Conservation (phyloP, 92 coral and sea anemone species). For the Desmophyllum pertusum region DNA sequence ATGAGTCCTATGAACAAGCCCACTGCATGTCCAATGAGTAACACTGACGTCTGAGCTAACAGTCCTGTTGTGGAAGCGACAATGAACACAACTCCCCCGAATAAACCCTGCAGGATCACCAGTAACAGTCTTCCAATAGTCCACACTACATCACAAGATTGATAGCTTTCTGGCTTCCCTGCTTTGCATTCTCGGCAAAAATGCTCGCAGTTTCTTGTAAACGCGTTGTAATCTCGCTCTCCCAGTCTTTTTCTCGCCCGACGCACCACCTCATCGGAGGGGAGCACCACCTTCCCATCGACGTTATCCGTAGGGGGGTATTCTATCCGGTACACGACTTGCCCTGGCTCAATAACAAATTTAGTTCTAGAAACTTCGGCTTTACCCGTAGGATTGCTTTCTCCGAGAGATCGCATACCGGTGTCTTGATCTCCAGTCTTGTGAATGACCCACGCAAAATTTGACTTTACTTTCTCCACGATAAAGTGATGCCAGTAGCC, state of each 20-base stretch:
- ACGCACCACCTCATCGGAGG: slow-evolving; percentile 70
- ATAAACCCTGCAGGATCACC: slow-evolving; percentile 55
- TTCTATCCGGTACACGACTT: slow-evolving; percentile 77
- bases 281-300: slow-evolving; percentile 37
- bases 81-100: slow-evolving; percentile 66
- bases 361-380: slow-evolving; percentile 78
- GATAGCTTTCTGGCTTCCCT: slow-evolving; percentile 81
- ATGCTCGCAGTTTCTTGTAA: slow-evolving; percentile 89
- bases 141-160: slow-evolving; percentile 69
- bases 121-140: slow-evolving; percentile 60
- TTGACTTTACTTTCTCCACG: slow-evolving; percentile 80
- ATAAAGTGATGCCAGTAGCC: slow-evolving; percentile 95
- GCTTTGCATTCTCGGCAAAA: slow-evolving; percentile 88
- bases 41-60: slow-evolving; percentile 74
- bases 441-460: slow-evolving; percentile 82
- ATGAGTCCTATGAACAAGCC: slow-evolving; percentile 64
- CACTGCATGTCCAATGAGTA: slow-evolving; percentile 53
- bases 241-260: slow-evolving; percentile 81
- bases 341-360: slow-evolving; percentile 64
- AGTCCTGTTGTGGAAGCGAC: slow-evolving; percentile 75
- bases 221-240: slow-evolving; percentile 78
- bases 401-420: slow-evolving; percentile 68
- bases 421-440: slow-evolving; percentile 83
- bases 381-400: slow-evolving; percentile 71
- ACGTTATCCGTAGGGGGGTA: slow-evolving; percentile 55